Evolutionary conservation across 2,888 invertebrate genomes (phyloP), one percentile per base, ranked within the genome.

Genomic region (Drosophila anceps): DNA sequence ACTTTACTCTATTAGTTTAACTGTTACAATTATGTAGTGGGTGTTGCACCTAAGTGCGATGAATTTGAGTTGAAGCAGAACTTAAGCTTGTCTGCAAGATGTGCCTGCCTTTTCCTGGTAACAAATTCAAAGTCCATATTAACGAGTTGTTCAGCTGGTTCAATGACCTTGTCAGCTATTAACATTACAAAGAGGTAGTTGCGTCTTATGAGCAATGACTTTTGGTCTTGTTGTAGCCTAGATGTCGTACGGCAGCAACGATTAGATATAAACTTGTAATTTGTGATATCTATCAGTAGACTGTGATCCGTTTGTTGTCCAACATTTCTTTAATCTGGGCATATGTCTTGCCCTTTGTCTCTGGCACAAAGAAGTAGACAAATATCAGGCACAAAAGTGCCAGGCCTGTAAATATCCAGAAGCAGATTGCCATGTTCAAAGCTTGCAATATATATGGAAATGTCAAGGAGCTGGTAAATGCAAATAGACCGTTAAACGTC

Each of bases 401-500:
- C 2, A 39, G 12, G 2, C 1, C 31, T 4, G 33, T 29, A 12
- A 61, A 57, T 5, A 35, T 24, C 61, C 71, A 70, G 39, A 70
- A 70, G 5, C 50, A 24, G 2, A 9, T 4, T 12, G 48, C 20
- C 39, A 51, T 29, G 12, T 35, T 24, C 35, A 20, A 55, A 0
- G 1, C 6, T 2, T 7, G 1, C 0, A 41, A 10, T 0, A 27
- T 31, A 5, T 15, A 27, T 1, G 93, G 91, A 81, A 95, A 96
- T 50, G 95, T 95, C 81, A 95, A 95, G 0, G 96, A 84, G 92
- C 97, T n/a, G 29, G 2, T 1, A n/a, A 48, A 97, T 37, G 95
- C 96, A 76, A 96, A 93, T 15, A 96, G 90, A 96, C 96, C 96
- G 91, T 96, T 97, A 57, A 96, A 94, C 0, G 96, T 94, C 20